Evolutionary conservation across 2,113 vertebrate genomes (phyloP).

Genomic region (Protobothrops flavoviridis): DNA sequence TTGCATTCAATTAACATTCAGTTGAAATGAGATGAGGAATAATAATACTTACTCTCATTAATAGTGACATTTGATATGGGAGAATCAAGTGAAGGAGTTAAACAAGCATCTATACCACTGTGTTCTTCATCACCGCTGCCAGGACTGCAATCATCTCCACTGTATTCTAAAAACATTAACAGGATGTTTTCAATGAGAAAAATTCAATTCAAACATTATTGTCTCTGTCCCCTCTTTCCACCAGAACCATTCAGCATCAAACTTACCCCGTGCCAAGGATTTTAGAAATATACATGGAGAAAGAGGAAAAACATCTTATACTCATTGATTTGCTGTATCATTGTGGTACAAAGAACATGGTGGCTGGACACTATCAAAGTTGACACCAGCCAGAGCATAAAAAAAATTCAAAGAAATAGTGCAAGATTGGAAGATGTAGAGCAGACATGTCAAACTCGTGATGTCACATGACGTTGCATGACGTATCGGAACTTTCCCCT

Average conservation of each 20-base stretch:
- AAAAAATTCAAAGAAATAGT: background rate
- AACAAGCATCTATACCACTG: too few relatives aligned
- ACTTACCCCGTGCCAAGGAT: background rate
- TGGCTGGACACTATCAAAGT: background rate
- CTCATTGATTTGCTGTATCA: background rate
- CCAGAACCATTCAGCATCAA: background rate
- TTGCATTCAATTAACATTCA: background rate
- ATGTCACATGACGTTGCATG: too few relatives aligned
- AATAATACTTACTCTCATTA: slow-evolving; percentile 4
- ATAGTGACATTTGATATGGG: background rate
- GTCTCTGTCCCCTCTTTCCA: background rate
- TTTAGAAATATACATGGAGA: background rate
- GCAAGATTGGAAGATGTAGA: background rate
- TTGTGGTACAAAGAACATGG: background rate
- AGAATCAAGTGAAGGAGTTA: background rate
- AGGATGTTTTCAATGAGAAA: background rate
- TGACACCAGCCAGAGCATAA: background rate
- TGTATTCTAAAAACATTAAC: background rate
- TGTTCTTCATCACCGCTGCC: rapidly evolving
- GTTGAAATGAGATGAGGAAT: background rate
- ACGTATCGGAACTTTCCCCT: too few relatives aligned
- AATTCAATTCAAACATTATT: background rate
- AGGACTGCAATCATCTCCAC: too few relatives aligned
- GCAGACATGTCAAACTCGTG: background rate
- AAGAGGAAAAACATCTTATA: background rate